Conservation (phyloP, 2,113 vertebrate species). For the Tauraco erythrolophus region DNA sequence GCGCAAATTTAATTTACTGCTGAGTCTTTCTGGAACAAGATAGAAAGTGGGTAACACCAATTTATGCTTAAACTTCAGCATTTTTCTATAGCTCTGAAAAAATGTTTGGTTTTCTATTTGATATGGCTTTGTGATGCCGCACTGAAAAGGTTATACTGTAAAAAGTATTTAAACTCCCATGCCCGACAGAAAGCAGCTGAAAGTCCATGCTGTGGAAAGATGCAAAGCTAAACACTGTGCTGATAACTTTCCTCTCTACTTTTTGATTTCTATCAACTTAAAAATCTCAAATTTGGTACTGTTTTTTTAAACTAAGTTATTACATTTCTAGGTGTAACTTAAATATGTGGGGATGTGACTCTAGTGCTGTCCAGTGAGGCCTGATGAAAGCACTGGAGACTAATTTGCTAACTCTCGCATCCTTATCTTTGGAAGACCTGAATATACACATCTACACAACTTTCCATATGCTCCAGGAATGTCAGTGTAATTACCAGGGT, state of each 20-base stretch:
- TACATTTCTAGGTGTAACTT: background rate
- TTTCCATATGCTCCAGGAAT: background rate
- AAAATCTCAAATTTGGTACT: background rate
- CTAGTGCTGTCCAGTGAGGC: background rate
- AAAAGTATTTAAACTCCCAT: background rate
- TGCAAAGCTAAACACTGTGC: background rate
- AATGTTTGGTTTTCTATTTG: background rate
- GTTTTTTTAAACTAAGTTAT: background rate
- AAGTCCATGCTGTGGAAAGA: background rate
- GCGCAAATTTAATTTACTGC: background rate
- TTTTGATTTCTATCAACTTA: background rate
- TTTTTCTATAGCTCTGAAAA: background rate
- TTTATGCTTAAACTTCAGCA: background rate
- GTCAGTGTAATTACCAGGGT: background rate
- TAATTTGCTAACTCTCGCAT: background rate
- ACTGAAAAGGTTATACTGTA: background rate
- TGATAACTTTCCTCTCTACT: background rate
- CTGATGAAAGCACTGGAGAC: background rate
- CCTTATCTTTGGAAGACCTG: background rate
- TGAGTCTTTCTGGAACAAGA: background rate
- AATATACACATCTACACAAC: background rate
- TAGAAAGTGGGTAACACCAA: background rate
- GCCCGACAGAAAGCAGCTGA: background rate
- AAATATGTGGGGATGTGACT: background rate
- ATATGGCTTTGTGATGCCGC: background rate